Percentiles rank a stretch among this genome's conserved stretches.
phyloP scores from a whole-genome alignment of 1,140 invertebrate genomes.

The Lepeophtheirus salmonis region DNA sequence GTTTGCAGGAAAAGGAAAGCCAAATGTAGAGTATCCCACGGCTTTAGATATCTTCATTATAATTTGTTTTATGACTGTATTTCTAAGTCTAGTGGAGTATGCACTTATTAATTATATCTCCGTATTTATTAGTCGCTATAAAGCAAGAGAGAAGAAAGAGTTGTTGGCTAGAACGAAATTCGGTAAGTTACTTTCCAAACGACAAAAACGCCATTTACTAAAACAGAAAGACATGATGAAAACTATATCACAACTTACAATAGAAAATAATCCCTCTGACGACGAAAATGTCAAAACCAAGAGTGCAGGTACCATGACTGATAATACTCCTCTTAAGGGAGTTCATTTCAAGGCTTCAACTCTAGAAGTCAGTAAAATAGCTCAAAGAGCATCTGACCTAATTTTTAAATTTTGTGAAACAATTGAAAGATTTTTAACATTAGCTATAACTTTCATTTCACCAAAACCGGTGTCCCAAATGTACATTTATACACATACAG shows the following conservation, averaged over 20 bases:
- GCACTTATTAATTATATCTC: constrained; percentile 35
- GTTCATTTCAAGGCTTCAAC: neutral
- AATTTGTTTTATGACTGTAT: constrained; percentile 38
- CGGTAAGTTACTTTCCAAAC: neutral
- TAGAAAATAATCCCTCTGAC: neutral
- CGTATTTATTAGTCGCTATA: constrained; percentile 6
- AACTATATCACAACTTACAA: neutral
- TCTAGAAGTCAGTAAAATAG: neutral
- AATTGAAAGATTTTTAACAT: neutral
- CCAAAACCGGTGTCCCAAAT: constrained; percentile 10
- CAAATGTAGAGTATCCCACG: constrained; percentile 34
- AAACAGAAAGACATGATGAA: neutral
- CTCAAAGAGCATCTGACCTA: neutral
- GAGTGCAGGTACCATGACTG: neutral
- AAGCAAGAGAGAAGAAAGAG: constrained; percentile 5
- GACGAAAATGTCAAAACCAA: neutral
- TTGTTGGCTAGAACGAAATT: neutral
- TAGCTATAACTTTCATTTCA: neutral
- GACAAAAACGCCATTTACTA: neutral
- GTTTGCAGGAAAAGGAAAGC: constrained; percentile 29
- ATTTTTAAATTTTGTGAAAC: neutral
- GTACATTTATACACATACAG: constrained; percentile 1
- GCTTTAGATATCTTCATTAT: constrained; percentile 40
- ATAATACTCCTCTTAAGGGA: neutral
- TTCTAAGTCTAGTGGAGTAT: constrained; percentile 39